These are phyloP conservation scores for Tetragonisca angustula DNA, from an alignment of 2,888 invertebrate species.

Conservation along the genomic window DNA sequence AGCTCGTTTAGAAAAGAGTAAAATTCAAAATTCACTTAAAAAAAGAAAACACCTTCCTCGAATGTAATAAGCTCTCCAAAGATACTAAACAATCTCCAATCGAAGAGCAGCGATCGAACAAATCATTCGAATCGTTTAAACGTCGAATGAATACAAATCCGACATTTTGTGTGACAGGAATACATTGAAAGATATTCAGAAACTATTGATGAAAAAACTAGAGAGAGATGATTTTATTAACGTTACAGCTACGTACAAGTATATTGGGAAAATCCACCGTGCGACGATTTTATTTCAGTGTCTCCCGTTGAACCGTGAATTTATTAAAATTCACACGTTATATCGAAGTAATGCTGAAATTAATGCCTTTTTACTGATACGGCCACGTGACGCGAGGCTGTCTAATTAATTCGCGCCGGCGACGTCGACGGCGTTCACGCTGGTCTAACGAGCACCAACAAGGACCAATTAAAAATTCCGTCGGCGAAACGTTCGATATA, in stretches of 20 bases:
- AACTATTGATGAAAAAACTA: neutral
- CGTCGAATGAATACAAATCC: no score
- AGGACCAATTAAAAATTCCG: constrained; percentile 62
- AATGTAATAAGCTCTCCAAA: no score
- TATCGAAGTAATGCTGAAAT: constrained; percentile 13
- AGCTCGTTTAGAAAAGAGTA: no score
- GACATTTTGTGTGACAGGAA: neutral
- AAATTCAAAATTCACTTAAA: no score
- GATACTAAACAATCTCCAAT: no score
- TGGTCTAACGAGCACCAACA: constrained; percentile 31
- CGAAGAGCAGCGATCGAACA: no score
- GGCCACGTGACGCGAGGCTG: neutral
- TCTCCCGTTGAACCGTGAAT: neutral
- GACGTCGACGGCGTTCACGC: constrained; percentile 4
- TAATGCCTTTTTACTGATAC: constrained; percentile 7
- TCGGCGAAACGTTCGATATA: constrained; percentile 59
- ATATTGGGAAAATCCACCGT: neutral
- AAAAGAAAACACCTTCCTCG: no score
- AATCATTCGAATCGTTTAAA: no score
- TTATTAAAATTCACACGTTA: constrained; percentile 17
- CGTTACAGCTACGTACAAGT: neutral
- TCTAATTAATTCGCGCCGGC: constrained; percentile 47
- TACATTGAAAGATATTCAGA: neutral
- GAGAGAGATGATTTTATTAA: neutral
- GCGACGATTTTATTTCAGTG: neutral